These are phyloP conservation scores for Sacculina carcini DNA, from an alignment of 2,888 invertebrate species.

Conservation along the genomic window DNA sequence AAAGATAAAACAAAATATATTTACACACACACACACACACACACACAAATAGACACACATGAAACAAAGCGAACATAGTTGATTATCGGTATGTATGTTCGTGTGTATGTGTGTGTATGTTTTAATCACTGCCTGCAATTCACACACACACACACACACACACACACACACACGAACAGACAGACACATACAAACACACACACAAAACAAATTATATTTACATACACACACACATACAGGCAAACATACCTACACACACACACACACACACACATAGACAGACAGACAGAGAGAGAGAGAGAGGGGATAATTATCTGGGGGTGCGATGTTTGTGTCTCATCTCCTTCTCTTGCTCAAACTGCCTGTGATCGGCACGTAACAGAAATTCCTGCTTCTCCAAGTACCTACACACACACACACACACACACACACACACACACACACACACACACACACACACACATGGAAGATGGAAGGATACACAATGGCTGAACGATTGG, in stretches of 20 bases:
- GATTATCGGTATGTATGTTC: no score
- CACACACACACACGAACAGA: background rate
- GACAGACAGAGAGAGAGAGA: background rate
- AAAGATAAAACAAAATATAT: no score
- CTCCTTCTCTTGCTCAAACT: background rate
- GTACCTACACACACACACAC: no score
- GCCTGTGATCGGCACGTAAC: background rate
- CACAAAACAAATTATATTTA: background rate
- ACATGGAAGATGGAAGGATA: no score
- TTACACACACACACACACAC: no score
- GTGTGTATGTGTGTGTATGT: no score
- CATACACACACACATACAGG: background rate
- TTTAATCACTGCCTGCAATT: no score
- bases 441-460: no score
- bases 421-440: no score
- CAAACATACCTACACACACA: background rate
- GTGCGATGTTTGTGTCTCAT: background rate
- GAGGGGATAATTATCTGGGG: background rate
- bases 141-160: no score
- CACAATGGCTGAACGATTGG: no score
- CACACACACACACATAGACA: background rate
- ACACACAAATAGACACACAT: background rate
- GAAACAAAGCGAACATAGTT: background rate
- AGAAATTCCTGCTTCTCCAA: no score
- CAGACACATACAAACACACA: background rate